Conservation (phyloP, 2,797 vertebrate genomes). For the Hydrophis major region DNA sequence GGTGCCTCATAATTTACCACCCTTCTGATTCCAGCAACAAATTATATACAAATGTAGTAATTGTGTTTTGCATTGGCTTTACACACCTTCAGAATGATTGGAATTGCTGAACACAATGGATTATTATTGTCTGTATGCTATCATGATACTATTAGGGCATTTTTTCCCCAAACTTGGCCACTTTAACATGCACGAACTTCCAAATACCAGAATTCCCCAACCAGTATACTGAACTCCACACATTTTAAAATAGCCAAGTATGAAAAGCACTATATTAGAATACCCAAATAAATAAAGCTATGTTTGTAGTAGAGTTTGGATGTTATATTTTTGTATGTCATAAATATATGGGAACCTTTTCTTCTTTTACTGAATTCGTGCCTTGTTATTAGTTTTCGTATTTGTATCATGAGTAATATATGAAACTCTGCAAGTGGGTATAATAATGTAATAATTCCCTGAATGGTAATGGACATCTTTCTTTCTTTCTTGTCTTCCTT, state of each 20-base stretch:
- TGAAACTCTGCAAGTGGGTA: neutral
- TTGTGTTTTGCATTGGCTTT: neutral
- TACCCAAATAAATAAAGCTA: neutral
- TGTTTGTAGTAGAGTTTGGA: neutral
- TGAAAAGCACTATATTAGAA: neutral
- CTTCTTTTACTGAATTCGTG: neutral
- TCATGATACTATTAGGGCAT: neutral
- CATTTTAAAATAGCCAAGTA: neutral
- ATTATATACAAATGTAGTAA: neutral
- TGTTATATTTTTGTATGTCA: neutral
- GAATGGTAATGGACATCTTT: neutral
- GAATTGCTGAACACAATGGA: neutral
- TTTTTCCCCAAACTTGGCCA: neutral
- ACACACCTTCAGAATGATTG: neutral
- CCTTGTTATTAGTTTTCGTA: neutral
- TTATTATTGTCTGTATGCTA: neutral
- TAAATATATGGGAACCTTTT: neutral
- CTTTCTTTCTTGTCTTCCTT: slow-evolving; percentile 34
- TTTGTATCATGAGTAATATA: neutral
- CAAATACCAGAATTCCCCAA: neutral
- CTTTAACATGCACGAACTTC: neutral
- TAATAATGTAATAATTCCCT: fast-evolving
- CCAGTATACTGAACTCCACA: neutral
- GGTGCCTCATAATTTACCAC: neutral
- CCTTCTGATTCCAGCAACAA: neutral